Evolutionary conservation across 2,888 invertebrate species (phyloP).

Genomic region (Epirrhoe tristata): DNA sequence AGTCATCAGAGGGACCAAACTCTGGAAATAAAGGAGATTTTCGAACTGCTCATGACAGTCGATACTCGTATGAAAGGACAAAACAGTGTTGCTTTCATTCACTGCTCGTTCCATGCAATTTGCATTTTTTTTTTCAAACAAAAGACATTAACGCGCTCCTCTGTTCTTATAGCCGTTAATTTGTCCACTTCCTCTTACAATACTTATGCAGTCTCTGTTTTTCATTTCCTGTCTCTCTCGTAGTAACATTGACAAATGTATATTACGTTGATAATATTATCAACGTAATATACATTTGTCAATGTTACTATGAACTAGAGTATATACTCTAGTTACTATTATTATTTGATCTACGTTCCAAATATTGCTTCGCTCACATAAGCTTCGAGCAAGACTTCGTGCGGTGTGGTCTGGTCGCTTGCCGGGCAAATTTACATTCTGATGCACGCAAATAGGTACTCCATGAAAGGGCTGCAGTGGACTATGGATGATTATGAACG

Average conservation of each 20-base stretch:
- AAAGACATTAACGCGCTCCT: slow-evolving; percentile 38
- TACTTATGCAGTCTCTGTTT: background rate
- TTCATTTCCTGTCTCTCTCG: background rate
- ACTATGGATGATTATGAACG: slow-evolving; percentile 38
- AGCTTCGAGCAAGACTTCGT: slow-evolving; percentile 6
- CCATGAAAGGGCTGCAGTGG: slow-evolving; percentile 29
- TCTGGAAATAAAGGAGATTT: background rate
- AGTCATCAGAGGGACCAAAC: background rate
- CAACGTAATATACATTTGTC: background rate
- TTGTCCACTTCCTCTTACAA: background rate
- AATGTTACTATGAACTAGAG: background rate
- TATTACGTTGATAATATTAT: background rate
- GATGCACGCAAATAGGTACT: slow-evolving; percentile 25
- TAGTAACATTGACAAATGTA: background rate
- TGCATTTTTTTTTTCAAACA: slow-evolving; percentile 3
- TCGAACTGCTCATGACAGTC: too few relatives aligned
- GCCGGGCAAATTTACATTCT: slow-evolving; percentile 24
- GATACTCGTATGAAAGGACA: too few relatives aligned
- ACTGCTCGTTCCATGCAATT: background rate
- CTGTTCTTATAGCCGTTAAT: background rate
- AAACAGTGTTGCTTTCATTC: too few relatives aligned
- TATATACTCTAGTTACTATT: too few relatives aligned
- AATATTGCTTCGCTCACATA: background rate
- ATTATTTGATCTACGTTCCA: background rate
- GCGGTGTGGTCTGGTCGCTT: slow-evolving; percentile 16